phyloP scores from a whole-genome alignment of 2,797 vertebrate genomes.

The Cygnus olor region DNA sequence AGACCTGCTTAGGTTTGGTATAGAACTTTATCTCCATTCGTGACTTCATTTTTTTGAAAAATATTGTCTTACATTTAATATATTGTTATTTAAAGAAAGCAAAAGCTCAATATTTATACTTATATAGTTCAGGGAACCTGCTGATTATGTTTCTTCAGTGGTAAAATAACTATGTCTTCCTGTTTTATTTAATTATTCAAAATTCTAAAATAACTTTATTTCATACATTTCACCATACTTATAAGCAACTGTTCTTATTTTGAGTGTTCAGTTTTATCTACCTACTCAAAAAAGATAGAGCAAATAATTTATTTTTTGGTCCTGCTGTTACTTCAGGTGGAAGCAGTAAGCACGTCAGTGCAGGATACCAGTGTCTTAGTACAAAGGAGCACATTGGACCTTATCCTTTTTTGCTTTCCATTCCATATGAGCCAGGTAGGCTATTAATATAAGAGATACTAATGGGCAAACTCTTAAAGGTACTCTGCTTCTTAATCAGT shows the following conservation, averaged over 20 bases:
- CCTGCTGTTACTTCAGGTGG: slow-evolving; percentile 84
- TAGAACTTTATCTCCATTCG: not conserved
- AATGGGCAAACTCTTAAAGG: not conserved
- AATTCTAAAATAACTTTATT: not conserved
- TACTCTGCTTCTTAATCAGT: not conserved
- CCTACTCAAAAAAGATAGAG: not conserved
- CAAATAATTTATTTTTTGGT: not conserved
- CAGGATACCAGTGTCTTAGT: slow-evolving; percentile 98
- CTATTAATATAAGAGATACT: not conserved
- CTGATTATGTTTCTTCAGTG: not conserved
- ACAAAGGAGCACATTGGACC: slow-evolving; percentile 96
- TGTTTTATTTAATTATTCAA: not conserved
- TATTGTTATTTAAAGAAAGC: not conserved
- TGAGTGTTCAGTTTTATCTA: not conserved
- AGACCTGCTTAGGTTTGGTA: not conserved
- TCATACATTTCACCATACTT: not conserved
- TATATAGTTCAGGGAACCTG: not conserved
- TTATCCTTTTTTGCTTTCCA: slow-evolving; percentile 98
- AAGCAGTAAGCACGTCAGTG: slow-evolving; percentile 98
- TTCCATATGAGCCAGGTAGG: slow-evolving; percentile 99
- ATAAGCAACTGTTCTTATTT: not conserved
- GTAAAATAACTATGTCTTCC: not conserved
- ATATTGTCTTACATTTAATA: not conserved
- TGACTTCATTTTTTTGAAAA: not conserved
- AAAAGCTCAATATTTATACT: not conserved